Percentiles rank a stretch among this genome's conserved stretches.
These are phyloP conservation scores for Drosophila grimshawi DNA, from an alignment of 1,140 invertebrate genomes.

Conservation along the genomic window DNA sequence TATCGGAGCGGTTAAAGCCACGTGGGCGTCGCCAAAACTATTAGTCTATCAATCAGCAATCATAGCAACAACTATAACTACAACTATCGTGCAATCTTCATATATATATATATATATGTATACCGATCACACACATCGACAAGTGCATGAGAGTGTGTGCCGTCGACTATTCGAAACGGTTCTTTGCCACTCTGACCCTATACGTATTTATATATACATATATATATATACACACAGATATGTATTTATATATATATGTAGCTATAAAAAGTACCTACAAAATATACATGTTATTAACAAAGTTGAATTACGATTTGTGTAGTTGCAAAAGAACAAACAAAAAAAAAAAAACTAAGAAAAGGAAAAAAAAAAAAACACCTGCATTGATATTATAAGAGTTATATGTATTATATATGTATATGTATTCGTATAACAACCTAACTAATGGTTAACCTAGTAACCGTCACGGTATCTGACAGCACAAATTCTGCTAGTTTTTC, in stretches of 20 bases:
- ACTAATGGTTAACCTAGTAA: slow-evolving; percentile 38
- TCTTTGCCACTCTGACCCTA: slow-evolving; percentile 55
- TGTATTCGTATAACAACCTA: slow-evolving; percentile 15
- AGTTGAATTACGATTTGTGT: slow-evolving; percentile 36
- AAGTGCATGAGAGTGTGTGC: neutral
- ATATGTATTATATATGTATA: slow-evolving; percentile 19
- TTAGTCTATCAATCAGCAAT: slow-evolving; percentile 41
- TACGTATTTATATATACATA: slow-evolving; percentile 38
- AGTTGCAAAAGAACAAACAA: slow-evolving; percentile 37
- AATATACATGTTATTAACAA: slow-evolving; percentile 16
- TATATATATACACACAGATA: slow-evolving; percentile 22
- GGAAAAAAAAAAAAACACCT: slow-evolving; percentile 2
- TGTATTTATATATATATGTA: slow-evolving; percentile 23
- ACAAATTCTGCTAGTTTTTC: neutral
- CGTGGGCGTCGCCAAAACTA: slow-evolving; percentile 85
- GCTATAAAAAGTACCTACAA: slow-evolving; percentile 32
- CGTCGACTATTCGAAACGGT: slow-evolving; percentile 26
- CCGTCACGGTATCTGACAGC: slow-evolving; percentile 21
- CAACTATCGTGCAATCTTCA: slow-evolving; percentile 51
- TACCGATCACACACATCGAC: neutral
- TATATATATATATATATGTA: slow-evolving; percentile 8
- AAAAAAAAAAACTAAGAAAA: slow-evolving; percentile 1
- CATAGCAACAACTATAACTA: slow-evolving; percentile 51
- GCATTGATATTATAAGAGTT: slow-evolving; percentile 33
- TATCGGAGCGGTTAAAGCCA: slow-evolving; percentile 98